A percentile compares a stretch with the other conserved stretches of the same genome.
phyloP scores from a whole-genome alignment of 2,113 vertebrate species.

The Gadus macrocephalus region DNA sequence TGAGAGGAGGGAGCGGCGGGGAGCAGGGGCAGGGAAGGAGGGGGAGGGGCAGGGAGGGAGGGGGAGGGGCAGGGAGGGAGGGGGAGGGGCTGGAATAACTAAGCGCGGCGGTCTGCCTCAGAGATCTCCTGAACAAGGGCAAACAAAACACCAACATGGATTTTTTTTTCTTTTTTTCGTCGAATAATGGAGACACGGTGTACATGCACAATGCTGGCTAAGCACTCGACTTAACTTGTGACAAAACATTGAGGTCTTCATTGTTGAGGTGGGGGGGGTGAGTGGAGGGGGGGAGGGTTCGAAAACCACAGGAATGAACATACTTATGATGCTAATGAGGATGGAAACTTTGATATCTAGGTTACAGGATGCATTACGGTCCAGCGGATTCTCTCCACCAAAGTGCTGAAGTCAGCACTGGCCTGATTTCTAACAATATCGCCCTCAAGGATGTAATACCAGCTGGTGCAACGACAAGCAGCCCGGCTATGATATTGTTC shows the following conservation, averaged over 20 bases:
- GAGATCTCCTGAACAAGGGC: conserved; percentile 62
- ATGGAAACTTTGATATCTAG: conserved; percentile 43
- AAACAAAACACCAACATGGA: conserved; percentile 31
- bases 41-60: too few relatives aligned
- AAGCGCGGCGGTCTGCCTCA: too few relatives aligned
- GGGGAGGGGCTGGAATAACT: too few relatives aligned
- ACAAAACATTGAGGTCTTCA: not conserved
- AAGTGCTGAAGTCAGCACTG: conserved; percentile 66
- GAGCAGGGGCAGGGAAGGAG: conserved; percentile 14
- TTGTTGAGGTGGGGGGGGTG: not conserved
- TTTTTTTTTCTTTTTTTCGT: conserved; percentile 32
- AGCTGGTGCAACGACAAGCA: conserved; percentile 40
- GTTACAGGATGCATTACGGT: conserved; percentile 50
- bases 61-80: too few relatives aligned
- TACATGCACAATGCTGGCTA: too few relatives aligned
- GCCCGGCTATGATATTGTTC: conserved; percentile 46
- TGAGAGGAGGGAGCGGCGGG: conserved; percentile 33
- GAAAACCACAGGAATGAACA: not conserved
- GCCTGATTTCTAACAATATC: conserved; percentile 65
- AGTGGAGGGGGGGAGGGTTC: too few relatives aligned
- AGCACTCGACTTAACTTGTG: too few relatives aligned
- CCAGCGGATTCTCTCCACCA: conserved; percentile 32
- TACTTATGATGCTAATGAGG: not conserved
- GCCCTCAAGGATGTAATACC: conserved; percentile 57
- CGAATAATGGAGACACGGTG: too few relatives aligned